Evolutionary conservation across 2,888 invertebrate species (phyloP), one percentile per base, ranked within the genome.

Genomic region (Lumbricus terrestris): DNA sequence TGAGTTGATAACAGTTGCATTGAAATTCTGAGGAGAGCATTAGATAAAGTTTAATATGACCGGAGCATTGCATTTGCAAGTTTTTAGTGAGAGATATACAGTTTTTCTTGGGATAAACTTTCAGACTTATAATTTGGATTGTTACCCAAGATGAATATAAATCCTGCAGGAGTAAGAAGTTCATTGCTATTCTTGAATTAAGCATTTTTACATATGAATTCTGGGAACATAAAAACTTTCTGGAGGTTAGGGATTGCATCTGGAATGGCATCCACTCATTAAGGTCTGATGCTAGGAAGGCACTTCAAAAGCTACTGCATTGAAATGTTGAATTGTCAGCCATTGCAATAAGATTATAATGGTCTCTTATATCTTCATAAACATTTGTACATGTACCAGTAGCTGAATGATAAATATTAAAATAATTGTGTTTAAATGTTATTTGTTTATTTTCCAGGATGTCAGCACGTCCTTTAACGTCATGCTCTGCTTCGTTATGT

Each of bases 381-480:
- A 23, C 23, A 69, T 47, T 18, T 18, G 47, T 40, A 40, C 15
- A 11, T 40, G 15, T 40, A 40, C 15, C 15, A 40, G 40, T 40
- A 40, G 15, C n/a, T 40, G 15, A 40, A 40, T 40, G 40, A 40
- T 40, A 40, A 40, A 40, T 40, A n/a, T 69, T n/a, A 29, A 69
- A 69, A 11, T 69, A 11, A 69, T 69, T n/a, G 8, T 69, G 69
- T n/a, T 69, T 47, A 13, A 69, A n/a, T 69, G 69, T 69, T 69
- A 8, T n/a, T 69, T 69, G 29, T 69, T 85, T 11, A 37, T 35
- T 85, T 85, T 16, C 35, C 35, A 85, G 85, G 37, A 85, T 34
- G 85, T 85, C 85, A 85, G 85, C 85, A 23, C 16, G 85, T 85
- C 85, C 23, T 85, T 85, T 34, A 85, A 85, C 16, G 37, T 85